Base-by-base conservation (phyloP, 2,113 vertebrate genomes). In the Orthochromis malagaraziensis region DNA sequence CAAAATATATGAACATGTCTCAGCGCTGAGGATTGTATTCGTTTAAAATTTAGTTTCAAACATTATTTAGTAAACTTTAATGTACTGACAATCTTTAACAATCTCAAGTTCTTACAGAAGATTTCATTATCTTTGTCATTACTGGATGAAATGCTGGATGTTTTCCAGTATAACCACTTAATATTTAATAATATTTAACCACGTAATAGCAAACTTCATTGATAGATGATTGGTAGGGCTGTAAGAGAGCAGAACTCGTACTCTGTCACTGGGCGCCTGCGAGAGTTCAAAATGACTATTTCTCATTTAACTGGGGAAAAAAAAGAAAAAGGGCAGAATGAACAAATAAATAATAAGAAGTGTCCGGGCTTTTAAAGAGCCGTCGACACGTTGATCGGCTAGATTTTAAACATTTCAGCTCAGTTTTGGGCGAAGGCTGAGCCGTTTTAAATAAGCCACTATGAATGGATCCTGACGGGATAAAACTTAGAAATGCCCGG, bases 1-100 rank as follows among this genome's bases (percentile, higher is more conserved):
- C 58, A 35, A 35, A 65, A n/a, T 1, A 3, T 0, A 35, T 3
- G 1, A 65, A 65, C 31, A 5, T 0, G 10, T 12, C 10, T 65
- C 17, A 38, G 6, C 3, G 17, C 2, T 2, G 31, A 38, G 17
- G 60, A 35, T 65, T 5, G 31, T 2, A 5, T n/a, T 65, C 10
- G 7, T 0, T 35, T 5, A n/a, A 35, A n/a, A 21, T 24, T 0
- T 26, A n/a, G 38, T 26, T 42, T 24, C 12, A 70, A 70, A 38
- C 3, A n/a, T 0, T 70, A 6, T 42, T 70, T 16, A 42, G n/a
- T 70, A 16, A 42, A 42, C 12, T 42, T 42, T 4, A 42, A 16
- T 42, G 35, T 70, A 42, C 65, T 24, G 35, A 70, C 2, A 0
- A 70, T 42, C 7, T 42, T 21, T 24, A 42, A 70, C 38, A 42